Conservation (phyloP, 2,888 invertebrate genomes). For the Yponomeuta plumbellus region DNA sequence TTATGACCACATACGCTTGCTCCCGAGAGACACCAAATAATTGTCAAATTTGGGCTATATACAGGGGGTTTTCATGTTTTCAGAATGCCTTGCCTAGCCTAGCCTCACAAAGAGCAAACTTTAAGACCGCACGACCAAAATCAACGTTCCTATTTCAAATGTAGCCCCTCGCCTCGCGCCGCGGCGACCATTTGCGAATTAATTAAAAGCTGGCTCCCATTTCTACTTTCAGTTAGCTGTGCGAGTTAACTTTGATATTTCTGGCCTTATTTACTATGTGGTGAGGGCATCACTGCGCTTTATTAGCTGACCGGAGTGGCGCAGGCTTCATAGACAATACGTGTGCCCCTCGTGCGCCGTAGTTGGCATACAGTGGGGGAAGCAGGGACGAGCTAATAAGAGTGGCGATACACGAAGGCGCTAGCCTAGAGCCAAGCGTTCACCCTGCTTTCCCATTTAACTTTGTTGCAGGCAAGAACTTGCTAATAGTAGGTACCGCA, state of each 20-base stretch:
- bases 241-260: conserved; percentile 27
- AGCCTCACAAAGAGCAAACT: conserved; percentile 1
- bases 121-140: conserved; percentile 26
- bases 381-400: not conserved
- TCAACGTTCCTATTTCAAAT: conserved; percentile 35
- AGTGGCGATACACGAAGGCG: conserved; percentile 6
- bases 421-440: conserved; percentile 19
- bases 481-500: conserved; percentile 20
- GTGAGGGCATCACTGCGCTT: conserved; percentile 8
- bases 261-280: conserved; percentile 18
- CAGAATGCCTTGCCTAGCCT: not conserved
- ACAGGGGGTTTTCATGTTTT: not conserved
- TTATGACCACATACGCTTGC: too few relatives aligned
- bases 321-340: not conserved
- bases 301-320: not conserved
- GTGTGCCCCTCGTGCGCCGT: not conserved
- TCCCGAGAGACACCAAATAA: too few relatives aligned
- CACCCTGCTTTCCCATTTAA: conserved; percentile 17
- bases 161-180: conserved; percentile 26
- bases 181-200: conserved; percentile 32
- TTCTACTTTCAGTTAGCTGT: conserved; percentile 27
- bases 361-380: not conserved
- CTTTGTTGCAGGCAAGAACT: conserved; percentile 15
- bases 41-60: not conserved
- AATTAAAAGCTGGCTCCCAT: conserved; percentile 39